Conservation (phyloP, 2,888 invertebrate species). For the Didymodactylos carnosus region DNA sequence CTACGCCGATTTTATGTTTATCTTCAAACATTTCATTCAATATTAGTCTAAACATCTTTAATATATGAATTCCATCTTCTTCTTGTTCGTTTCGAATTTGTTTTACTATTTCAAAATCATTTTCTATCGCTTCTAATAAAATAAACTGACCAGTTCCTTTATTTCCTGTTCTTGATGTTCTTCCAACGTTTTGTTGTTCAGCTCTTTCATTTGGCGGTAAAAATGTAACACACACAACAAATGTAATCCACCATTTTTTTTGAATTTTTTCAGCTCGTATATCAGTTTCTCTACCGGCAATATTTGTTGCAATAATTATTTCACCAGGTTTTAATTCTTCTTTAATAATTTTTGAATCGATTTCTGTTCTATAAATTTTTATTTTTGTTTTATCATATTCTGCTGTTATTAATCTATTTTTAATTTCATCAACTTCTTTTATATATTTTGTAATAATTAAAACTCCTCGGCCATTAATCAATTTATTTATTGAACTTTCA, state of each 20-base stretch:
- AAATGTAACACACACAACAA: slow-evolving; percentile 16
- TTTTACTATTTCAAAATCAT: not conserved
- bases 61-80: not conserved
- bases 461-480: slow-evolving; percentile 12
- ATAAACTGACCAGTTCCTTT: slow-evolving; percentile 13
- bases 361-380: not conserved
- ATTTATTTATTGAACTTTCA: slow-evolving; percentile 16
- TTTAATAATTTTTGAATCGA: not conserved
- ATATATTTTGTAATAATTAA: slow-evolving; percentile 11
- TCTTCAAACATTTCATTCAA: too few species aligned
- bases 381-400: not conserved
- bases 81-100: not conserved
- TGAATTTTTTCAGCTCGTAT: not conserved
- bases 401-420: not conserved
- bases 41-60: too few species aligned
- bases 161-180: slow-evolving; percentile 16
- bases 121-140: not conserved
- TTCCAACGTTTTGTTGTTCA: slow-evolving; percentile 16
- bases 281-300: slow-evolving; percentile 18
- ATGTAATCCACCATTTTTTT: slow-evolving; percentile 16
- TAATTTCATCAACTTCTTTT: not conserved
- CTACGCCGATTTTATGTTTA: too few species aligned
- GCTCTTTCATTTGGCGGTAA: slow-evolving; percentile 16
- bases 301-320: slow-evolving; percentile 17
- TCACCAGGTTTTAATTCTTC: slow-evolving; percentile 8